phyloP scores from a whole-genome alignment of 1,140 invertebrate species.

The Drosophila eugracilis region DNA sequence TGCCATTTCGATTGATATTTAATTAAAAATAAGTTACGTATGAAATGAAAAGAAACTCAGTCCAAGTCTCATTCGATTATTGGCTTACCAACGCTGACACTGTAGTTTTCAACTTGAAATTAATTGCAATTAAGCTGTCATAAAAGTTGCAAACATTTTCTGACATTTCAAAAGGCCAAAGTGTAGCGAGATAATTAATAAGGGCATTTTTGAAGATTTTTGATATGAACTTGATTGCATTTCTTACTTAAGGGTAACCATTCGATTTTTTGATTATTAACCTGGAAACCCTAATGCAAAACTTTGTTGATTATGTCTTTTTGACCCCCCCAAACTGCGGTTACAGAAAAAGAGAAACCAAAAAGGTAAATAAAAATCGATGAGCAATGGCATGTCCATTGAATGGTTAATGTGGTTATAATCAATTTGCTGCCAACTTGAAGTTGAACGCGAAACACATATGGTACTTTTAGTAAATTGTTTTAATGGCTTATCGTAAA shows the following conservation, averaged over 20 bases:
- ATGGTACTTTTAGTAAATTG: constrained; percentile 4
- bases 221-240: neutral
- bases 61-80: neutral
- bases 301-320: too few species aligned
- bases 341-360: too few species aligned
- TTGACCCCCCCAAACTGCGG: too few species aligned
- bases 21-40: neutral
- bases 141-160: neutral
- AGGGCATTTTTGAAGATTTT: neutral
- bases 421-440: too few species aligned
- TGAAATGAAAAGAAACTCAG: neutral
- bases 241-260: too few species aligned
- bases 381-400: neutral
- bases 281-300: too few species aligned
- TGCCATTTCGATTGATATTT: too few species aligned
- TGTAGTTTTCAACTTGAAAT: neutral
- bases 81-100: neutral
- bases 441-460: too few species aligned
- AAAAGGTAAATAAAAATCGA: neutral
- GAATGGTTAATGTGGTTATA: neutral
- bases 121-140: neutral
- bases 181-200: neutral
- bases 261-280: too few species aligned
- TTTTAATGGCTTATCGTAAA: constrained; percentile 38
- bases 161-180: neutral